A percentile compares a stretch with the other conserved stretches of the same genome.
phyloP scores from a whole-genome alignment of 1,140 invertebrate species.

The Myzus persicae region DNA sequence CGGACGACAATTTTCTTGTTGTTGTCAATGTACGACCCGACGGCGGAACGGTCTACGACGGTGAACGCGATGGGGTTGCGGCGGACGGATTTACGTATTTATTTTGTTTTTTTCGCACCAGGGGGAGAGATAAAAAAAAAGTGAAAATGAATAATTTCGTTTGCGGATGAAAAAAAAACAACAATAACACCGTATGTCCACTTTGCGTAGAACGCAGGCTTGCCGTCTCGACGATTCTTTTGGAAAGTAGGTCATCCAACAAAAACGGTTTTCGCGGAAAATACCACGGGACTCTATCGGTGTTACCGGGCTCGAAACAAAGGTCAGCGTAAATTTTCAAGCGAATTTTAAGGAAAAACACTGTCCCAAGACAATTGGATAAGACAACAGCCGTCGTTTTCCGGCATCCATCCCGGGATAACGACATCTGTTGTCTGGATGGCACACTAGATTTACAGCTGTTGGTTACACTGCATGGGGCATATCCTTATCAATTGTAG shows the following conservation, averaged over 20 bases:
- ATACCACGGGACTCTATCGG: background rate
- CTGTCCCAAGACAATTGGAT: background rate
- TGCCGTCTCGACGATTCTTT: background rate
- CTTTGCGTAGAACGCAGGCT: slow-evolving; percentile 32
- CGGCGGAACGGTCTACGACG: background rate
- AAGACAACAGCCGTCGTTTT: background rate
- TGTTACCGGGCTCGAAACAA: background rate
- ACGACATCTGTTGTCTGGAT: background rate
- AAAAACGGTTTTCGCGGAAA: background rate
- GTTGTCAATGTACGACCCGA: background rate
- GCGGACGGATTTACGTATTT: slow-evolving; percentile 1
- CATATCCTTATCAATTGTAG: slow-evolving; percentile 22
- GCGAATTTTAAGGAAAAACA: background rate
- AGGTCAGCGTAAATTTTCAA: background rate
- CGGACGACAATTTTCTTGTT: background rate
- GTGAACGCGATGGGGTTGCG: background rate
- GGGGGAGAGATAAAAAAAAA: slow-evolving; percentile 33
- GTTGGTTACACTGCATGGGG: background rate
- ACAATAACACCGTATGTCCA: slow-evolving; percentile 51
- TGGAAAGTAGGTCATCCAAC: slow-evolving; percentile 47
- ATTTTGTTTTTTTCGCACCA: background rate
- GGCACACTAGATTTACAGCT: background rate
- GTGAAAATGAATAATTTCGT: slow-evolving; percentile 55
- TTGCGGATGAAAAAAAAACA: slow-evolving; percentile 37
- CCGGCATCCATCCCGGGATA: background rate